Percentiles rank a stretch among this genome's conserved stretches.
phyloP scores from a whole-genome alignment of 2,888 invertebrate species.

The Emesis russula region DNA sequence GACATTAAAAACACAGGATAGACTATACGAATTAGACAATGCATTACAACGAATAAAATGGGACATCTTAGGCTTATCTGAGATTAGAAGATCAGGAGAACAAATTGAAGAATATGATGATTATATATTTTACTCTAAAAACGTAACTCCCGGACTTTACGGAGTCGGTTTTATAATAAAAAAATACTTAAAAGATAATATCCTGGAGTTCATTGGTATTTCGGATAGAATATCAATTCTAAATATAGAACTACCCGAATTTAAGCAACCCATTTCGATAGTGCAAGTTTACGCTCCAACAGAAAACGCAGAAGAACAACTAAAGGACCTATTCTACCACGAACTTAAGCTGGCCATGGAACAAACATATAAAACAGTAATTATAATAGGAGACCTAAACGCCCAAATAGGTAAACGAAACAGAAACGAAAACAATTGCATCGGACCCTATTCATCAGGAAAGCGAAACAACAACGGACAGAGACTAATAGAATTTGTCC shows the following conservation, averaged over 20 bases:
- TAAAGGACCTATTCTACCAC: too few relatives aligned
- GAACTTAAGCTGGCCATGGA: too few relatives aligned
- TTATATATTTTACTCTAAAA: background rate
- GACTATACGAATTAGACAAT: background rate
- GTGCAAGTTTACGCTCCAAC: conserved; percentile 70
- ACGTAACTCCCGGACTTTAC: conserved; percentile 21
- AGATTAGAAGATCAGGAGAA: background rate
- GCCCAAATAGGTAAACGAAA: conserved; percentile 59
- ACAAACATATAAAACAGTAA: conserved; percentile 31
- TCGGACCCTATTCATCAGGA: conserved; percentile 53
- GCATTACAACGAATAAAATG: background rate
- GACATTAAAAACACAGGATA: background rate
- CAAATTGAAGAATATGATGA: conserved; percentile 5
- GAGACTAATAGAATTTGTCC: conserved; percentile 49
- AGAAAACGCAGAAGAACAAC: background rate
- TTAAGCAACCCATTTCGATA: conserved; percentile 39
- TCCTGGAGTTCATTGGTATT: too few relatives aligned
- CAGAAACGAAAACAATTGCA: conserved; percentile 61
- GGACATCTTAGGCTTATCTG: background rate
- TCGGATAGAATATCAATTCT: conserved; percentile 70
- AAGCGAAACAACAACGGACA: conserved; percentile 74
- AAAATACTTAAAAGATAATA: conserved; percentile 24
- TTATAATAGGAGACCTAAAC: conserved; percentile 77
- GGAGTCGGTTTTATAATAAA: conserved; percentile 80
- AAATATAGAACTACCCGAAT: conserved; percentile 47